Percentiles rank a stretch among this genome's conserved stretches.
phyloP scores from a whole-genome alignment of 2,797 vertebrate genomes.

The Rhabdomys pumilio region DNA sequence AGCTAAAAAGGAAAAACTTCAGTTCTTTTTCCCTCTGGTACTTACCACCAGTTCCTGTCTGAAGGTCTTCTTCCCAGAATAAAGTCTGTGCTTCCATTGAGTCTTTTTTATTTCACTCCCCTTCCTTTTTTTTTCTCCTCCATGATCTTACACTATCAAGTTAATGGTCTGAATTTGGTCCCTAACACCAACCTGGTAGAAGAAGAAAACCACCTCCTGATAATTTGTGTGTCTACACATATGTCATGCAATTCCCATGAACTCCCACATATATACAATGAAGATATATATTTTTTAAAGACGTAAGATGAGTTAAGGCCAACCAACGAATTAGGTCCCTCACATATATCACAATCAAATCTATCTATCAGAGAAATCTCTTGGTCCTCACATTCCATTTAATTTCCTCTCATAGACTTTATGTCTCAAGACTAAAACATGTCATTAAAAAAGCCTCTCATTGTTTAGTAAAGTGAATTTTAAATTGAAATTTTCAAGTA shows the following conservation, averaged over 20 bases:
- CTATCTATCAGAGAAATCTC: neutral
- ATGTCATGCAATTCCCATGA: neutral
- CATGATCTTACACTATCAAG: neutral
- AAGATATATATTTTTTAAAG: neutral
- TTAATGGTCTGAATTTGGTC: neutral
- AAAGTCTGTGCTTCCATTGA: neutral
- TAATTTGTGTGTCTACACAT: neutral
- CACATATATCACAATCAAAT: neutral
- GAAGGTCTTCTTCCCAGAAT: neutral
- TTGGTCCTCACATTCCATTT: neutral
- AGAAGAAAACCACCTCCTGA: neutral
- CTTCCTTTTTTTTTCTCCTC: too few species aligned
- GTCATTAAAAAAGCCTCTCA: neutral
- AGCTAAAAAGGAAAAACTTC: neutral
- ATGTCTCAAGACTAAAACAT: neutral
- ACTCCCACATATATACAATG: neutral
- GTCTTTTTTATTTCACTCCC: neutral
- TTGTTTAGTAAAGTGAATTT: slow-evolving; percentile 28
- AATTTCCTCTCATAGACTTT: neutral
- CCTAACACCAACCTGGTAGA: neutral
- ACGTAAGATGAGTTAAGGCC: neutral
- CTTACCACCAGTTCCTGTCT: neutral
- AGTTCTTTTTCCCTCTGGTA: neutral
- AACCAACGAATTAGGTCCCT: neutral
- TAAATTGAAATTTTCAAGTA: slow-evolving; percentile 6